Evolutionary conservation across 2,888 invertebrate genomes (phyloP).

Genomic region (Catocala fraxini): DNA sequence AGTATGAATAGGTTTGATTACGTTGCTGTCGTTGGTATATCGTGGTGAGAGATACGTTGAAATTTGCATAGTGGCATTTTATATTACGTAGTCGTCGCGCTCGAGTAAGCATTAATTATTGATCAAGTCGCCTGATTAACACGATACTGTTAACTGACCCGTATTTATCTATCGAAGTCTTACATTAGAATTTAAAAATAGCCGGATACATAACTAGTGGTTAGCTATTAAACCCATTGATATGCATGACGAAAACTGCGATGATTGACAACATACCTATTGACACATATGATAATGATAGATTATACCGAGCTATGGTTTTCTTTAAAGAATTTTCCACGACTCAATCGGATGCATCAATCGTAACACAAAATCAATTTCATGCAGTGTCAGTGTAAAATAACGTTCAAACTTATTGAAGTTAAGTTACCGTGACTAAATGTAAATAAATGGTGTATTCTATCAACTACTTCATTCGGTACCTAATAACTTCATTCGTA

Average conservation of each 20-base stretch:
- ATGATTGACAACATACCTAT: too few relatives aligned
- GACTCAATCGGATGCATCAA: background rate
- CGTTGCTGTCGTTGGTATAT: conserved; percentile 36
- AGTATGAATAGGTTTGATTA: conserved; percentile 52
- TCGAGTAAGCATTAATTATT: conserved; percentile 57
- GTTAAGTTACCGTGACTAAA: conserved; percentile 29
- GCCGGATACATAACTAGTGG: conserved; percentile 18
- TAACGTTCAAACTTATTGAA: conserved; percentile 15
- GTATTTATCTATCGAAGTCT: conserved; percentile 50
- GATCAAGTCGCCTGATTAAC: conserved; percentile 60
- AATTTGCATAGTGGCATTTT: conserved; percentile 56
- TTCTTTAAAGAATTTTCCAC: background rate
- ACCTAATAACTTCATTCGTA: too few relatives aligned
- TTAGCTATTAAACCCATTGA: conserved; percentile 21
- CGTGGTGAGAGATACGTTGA: conserved; percentile 38
- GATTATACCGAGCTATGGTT: background rate
- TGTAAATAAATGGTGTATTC: background rate
- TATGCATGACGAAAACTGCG: background rate
- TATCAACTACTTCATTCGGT: too few relatives aligned
- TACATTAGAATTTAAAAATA: conserved; percentile 57
- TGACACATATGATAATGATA: too few relatives aligned
- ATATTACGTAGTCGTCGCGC: conserved; percentile 48
- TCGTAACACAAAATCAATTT: conserved; percentile 18
- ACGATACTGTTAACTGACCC: conserved; percentile 72
- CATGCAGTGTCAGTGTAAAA: conserved; percentile 11